Evolutionary conservation across 2,113 vertebrate genomes (phyloP).

Genomic region (Scomber colias): DNA sequence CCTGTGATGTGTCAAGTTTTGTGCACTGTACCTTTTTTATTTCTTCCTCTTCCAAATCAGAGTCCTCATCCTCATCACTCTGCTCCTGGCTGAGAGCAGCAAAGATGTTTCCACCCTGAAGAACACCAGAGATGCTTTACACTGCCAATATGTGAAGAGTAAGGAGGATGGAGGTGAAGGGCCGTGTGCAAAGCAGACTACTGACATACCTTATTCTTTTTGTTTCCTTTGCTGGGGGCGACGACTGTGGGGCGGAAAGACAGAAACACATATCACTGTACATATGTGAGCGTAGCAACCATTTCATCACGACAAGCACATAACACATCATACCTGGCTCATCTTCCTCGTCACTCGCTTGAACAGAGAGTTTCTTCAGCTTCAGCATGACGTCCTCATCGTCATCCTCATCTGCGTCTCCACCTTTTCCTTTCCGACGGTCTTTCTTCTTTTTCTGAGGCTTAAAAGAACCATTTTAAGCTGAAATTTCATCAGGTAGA

Average conservation of each 20-base stretch:
- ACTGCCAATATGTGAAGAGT: not conserved
- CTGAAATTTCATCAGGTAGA: not conserved
- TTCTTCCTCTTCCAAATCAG: slow-evolving; percentile 58
- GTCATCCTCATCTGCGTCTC: slow-evolving; percentile 81
- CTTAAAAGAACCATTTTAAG: slow-evolving; percentile 31
- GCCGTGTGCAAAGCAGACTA: not conserved
- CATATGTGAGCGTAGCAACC: not conserved
- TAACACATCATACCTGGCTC: slow-evolving; percentile 52
- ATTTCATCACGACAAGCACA: not conserved
- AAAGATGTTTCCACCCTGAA: slow-evolving; percentile 90
- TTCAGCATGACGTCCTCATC: slow-evolving; percentile 85
- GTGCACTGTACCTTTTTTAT: slow-evolving; percentile 60
- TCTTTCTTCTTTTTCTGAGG: slow-evolving; percentile 90
- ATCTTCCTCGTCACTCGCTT: slow-evolving; percentile 89
- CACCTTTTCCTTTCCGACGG: slow-evolving; percentile 85
- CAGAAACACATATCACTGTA: not conserved
- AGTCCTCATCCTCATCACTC: slow-evolving; percentile 86
- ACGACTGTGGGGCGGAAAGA: slow-evolving; percentile 59
- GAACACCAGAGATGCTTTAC: slow-evolving; percentile 14
- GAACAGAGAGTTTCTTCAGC: slow-evolving; percentile 89
- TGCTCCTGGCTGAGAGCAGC: slow-evolving; percentile 88
- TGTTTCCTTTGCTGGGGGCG: slow-evolving; percentile 72
- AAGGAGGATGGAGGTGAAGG: no score
- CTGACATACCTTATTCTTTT: slow-evolving; percentile 79
- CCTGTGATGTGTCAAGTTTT: not conserved